Percentiles rank a stretch among this genome's conserved stretches.
Conservation (phyloP, 2,113 vertebrate genomes). For the Argyrosomus japonicus region DNA sequence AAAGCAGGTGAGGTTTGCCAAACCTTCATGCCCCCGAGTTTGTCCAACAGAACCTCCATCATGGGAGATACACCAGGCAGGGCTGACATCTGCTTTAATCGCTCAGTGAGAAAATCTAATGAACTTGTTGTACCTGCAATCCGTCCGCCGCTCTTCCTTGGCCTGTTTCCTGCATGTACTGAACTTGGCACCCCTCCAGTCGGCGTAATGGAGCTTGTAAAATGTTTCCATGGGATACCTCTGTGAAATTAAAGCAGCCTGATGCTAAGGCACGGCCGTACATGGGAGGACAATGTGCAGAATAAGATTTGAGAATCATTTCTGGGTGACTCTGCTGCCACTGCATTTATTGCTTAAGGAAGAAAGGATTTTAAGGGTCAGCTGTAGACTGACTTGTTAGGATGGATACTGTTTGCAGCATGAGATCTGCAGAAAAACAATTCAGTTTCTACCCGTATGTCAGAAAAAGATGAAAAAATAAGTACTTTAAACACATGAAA, state of each 20-base stretch:
- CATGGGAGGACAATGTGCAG: constrained; percentile 18
- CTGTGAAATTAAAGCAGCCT: constrained; percentile 35
- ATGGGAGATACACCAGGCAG: not conserved
- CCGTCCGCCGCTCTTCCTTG: constrained; percentile 12
- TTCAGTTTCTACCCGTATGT: not conserved
- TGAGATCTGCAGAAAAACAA: not conserved
- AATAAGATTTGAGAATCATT: constrained; percentile 19
- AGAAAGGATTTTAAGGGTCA: not conserved
- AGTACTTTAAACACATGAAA: not conserved
- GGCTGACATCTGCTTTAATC: constrained; percentile 47
- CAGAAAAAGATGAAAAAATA: not conserved
- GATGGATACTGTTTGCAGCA: not conserved
- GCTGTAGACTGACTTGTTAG: constrained; percentile 5
- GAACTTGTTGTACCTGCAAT: not conserved
- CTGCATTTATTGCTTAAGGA: not conserved
- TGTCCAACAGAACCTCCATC: constrained; percentile 16
- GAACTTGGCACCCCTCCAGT: constrained; percentile 31
- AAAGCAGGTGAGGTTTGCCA: constrained; percentile 9
- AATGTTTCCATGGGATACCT: constrained; percentile 48
- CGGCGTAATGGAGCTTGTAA: constrained; percentile 55
- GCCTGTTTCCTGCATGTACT: constrained; percentile 41
- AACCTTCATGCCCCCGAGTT: constrained; percentile 9
- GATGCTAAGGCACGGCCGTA: constrained; percentile 26
- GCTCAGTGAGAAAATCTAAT: constrained; percentile 3
- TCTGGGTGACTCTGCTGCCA: not conserved